Conservation (phyloP, 2,888 invertebrate genomes). For the Hesperia comma region DNA sequence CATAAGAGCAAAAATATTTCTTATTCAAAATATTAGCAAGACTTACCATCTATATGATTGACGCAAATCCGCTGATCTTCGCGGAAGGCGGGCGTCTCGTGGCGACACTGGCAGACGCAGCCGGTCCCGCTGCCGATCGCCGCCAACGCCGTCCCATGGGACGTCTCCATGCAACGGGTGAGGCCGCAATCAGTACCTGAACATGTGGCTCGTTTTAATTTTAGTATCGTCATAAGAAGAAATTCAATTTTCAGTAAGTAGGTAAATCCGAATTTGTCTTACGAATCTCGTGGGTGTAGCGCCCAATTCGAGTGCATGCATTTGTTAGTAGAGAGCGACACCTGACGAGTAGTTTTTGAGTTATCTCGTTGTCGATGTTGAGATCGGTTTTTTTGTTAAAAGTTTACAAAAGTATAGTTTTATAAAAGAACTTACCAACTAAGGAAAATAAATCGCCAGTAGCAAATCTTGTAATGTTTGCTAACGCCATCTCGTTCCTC, state of each 20-base stretch:
- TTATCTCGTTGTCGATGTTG: too few species aligned
- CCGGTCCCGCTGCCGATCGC: constrained; percentile 70
- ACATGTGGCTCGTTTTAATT: not conserved
- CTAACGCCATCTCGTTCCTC: constrained; percentile 69
- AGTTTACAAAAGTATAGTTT: too few species aligned
- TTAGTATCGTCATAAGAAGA: too few species aligned
- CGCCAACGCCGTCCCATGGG: constrained; percentile 85
- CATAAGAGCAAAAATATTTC: too few species aligned
- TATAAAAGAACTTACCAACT: constrained; percentile 64
- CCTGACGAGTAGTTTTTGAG: too few species aligned
- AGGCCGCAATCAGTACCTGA: constrained; percentile 82
- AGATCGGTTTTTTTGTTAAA: too few species aligned
- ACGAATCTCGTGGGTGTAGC: too few species aligned
- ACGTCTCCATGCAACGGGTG: constrained; percentile 86
- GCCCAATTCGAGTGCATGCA: too few species aligned
- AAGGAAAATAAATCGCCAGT: constrained; percentile 85
- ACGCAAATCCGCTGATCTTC: constrained; percentile 89
- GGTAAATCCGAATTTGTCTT: too few species aligned
- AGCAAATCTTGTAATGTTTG: constrained; percentile 83
- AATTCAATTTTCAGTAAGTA: too few species aligned
- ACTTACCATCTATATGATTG: constrained; percentile 88
- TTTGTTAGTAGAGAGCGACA: too few species aligned
- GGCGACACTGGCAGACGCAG: constrained; percentile 88
- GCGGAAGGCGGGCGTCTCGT: constrained; percentile 87
- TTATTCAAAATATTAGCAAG: too few species aligned